Conservation (phyloP, 2,113 vertebrate genomes). For the Cephalopterus ornatus region DNA sequence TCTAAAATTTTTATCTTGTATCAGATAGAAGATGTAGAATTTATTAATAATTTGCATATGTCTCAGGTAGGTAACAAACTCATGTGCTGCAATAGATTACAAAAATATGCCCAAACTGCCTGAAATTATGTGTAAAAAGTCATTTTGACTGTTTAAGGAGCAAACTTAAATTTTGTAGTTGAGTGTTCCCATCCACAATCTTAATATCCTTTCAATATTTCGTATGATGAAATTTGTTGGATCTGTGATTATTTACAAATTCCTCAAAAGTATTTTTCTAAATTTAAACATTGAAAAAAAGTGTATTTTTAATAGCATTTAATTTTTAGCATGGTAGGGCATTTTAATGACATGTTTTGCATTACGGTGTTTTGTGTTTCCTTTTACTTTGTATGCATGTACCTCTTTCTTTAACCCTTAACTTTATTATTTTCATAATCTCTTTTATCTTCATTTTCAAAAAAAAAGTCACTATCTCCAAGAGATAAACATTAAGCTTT, state of each 20-base stretch:
- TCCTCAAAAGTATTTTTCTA: neutral
- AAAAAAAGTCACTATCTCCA: neutral
- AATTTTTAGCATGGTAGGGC: neutral
- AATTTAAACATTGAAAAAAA: neutral
- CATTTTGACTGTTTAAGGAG: neutral
- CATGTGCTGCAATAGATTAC: neutral
- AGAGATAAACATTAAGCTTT: neutral
- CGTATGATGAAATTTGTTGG: neutral
- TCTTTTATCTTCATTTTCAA: neutral
- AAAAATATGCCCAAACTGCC: neutral
- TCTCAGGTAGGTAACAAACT: neutral
- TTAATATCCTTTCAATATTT: neutral
- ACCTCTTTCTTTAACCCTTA: neutral
- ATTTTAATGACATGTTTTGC: neutral
- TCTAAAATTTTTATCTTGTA: neutral
- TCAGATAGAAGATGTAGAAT: neutral
- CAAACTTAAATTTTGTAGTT: neutral
- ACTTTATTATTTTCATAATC: neutral
- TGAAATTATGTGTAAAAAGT: neutral
- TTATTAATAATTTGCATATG: neutral
- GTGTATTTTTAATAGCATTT: fast-evolving
- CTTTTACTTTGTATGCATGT: neutral
- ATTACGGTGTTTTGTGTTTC: neutral
- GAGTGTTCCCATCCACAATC: neutral
- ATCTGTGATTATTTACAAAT: neutral